Percentiles rank a stretch among this genome's conserved stretches.
Conservation (phyloP, 2,888 invertebrate species). For the Nebria salina region DNA sequence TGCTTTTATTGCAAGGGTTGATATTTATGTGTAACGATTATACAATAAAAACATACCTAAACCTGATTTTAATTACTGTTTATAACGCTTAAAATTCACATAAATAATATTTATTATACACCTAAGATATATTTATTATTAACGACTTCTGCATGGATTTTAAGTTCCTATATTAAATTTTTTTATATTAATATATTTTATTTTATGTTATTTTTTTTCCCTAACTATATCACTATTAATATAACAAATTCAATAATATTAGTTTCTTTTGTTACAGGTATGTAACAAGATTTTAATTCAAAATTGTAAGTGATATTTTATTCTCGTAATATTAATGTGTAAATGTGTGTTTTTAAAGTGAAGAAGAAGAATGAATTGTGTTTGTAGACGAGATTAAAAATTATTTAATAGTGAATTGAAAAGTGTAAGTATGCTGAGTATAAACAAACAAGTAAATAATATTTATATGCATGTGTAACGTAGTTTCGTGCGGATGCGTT, state of each 20-base stretch:
- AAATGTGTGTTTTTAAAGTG: too few species aligned
- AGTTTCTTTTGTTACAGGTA: too few species aligned
- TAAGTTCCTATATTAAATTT: neutral
- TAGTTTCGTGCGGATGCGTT: neutral
- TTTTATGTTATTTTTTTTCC: too few species aligned
- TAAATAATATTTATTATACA: conserved; percentile 27
- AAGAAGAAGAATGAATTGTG: too few species aligned
- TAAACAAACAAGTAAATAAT: neutral
- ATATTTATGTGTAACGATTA: conserved; percentile 34
- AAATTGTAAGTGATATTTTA: too few species aligned
- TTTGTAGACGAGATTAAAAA: too few species aligned
- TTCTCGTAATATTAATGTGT: too few species aligned
- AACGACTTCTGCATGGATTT: neutral
- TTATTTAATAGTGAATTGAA: too few species aligned
- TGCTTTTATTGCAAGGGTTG: neutral
- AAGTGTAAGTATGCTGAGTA: neutral
- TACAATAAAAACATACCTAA: conserved; percentile 42
- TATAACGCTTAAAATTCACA: conserved; percentile 30
- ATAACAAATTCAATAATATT: too few species aligned
- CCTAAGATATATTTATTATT: neutral
- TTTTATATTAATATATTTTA: too few species aligned
- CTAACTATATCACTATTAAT: too few species aligned
- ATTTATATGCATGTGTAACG: neutral
- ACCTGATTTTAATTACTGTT: conserved; percentile 39
- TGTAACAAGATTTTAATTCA: too few species aligned